Percentiles rank a stretch among this genome's conserved stretches.
These are phyloP conservation scores for Drosophila austrosaltans DNA, from an alignment of 2,888 invertebrate species.

Conservation along the genomic window DNA sequence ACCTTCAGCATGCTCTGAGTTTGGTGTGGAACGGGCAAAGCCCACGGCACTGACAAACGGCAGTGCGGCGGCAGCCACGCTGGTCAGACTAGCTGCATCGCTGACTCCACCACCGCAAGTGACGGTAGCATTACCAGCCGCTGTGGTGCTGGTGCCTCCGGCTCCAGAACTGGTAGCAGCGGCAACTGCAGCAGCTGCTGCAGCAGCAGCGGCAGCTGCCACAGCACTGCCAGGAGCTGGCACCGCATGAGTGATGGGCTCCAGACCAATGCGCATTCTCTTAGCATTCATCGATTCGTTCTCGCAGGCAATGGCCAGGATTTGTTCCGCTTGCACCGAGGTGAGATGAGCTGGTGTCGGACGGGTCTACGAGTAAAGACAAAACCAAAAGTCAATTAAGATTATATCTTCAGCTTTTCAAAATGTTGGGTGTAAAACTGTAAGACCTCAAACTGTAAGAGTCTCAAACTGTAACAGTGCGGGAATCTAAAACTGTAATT, in stretches of 20 bases:
- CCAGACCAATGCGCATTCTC: constrained; percentile 97
- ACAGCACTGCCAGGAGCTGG: constrained; percentile 84
- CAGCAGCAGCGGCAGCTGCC: constrained; percentile 80
- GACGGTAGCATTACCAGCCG: constrained; percentile 74
- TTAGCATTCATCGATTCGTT: constrained; percentile 99
- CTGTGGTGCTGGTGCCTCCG: constrained; percentile 70
- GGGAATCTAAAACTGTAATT: too few relatives aligned
- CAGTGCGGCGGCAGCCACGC: constrained; percentile 73
- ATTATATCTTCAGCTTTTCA: not conserved
- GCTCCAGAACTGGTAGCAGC: constrained; percentile 56
- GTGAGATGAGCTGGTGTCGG: constrained; percentile 98
- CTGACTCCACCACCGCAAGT: constrained; percentile 69
- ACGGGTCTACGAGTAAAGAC: constrained; percentile 86
- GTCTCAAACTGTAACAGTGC: too few relatives aligned
- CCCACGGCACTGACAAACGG: constrained; percentile 77
- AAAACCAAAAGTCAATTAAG: not conserved
- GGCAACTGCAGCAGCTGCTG: constrained; percentile 75
- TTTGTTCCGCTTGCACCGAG: constrained; percentile 97
- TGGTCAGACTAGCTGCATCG: constrained; percentile 70
- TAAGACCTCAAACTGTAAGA: too few relatives aligned
- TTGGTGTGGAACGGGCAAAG: constrained; percentile 82
- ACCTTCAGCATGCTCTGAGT: constrained; percentile 79
- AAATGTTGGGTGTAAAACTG: not conserved
- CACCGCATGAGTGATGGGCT: constrained; percentile 96
- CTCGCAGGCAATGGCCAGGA: constrained; percentile 97